Base-by-base conservation (phyloP, 2,888 invertebrate species). In the Vesta saturnalis region DNA sequence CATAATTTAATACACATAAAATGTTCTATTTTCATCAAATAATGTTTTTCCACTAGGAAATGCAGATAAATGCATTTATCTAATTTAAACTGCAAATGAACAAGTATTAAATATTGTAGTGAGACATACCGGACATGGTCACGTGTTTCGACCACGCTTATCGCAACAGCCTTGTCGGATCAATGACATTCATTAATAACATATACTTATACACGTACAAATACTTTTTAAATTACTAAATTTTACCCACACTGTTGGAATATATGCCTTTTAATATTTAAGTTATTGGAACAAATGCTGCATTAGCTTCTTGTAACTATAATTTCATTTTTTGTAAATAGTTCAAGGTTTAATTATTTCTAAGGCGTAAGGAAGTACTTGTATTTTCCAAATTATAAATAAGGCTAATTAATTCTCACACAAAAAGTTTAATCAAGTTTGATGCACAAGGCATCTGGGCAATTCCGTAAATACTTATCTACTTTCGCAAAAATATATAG, bases 81-180 rank as follows among this genome's bases (percentile, higher is more conserved):
- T n/a, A n/a, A n/a, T n/a, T n/a, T n/a, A n/a, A 63, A 67, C 63
- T 67, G 60, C 63, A 63, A 67, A 63, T 67, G 61, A 67, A 67
- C 61, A 61, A 67, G 43, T 23, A 23, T 46, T 35, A 47, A 35
- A 55, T 54, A 59, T 57, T 30, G 47, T 59, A 22, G 30, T 55
- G 56, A 39, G 62, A 46, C 64, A 30, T 46, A 63, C 56, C 63
- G 63, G 63, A 64, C 64, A 57, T 47, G 56, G 23, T 35, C 57
- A 57, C 43, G 64, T 58, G 21, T 14, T 35, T 52, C 57, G 49
- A 22, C 57, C 58, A 56, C 64, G 30, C 21, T 49, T 64, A 19
- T 23, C 35, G 46, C 22, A 39, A 63, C 23, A 55, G 21, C 58
- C 64, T 64, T 47, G 57, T 19, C 35, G 19, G 64, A 58, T 63